phyloP scores from a whole-genome alignment of 2,797 vertebrate species.

The Carcharodon carcharias region DNA sequence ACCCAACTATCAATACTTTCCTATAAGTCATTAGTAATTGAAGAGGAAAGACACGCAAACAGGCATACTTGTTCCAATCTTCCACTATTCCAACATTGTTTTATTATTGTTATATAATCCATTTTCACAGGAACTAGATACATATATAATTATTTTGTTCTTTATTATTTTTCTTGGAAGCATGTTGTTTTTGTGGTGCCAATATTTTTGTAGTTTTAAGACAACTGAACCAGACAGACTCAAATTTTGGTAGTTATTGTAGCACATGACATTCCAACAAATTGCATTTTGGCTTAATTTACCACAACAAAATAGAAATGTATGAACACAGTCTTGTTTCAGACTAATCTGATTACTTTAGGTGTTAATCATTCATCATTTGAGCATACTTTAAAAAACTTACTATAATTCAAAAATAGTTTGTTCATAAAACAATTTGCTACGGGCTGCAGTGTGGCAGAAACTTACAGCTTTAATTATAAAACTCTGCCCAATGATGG shows the following conservation, averaged over 20 bases:
- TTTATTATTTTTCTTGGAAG: neutral
- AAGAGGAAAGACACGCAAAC: neutral
- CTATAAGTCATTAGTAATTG: neutral
- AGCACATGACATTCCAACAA: neutral
- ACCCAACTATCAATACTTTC: neutral
- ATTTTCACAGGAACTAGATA: neutral
- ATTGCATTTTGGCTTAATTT: neutral
- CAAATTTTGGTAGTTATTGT: neutral
- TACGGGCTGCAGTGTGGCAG: neutral
- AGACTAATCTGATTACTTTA: neutral
- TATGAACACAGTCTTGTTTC: neutral
- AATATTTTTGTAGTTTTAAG: neutral
- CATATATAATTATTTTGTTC: neutral
- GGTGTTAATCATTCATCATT: neutral
- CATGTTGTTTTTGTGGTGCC: neutral
- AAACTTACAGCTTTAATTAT: neutral
- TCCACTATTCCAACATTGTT: neutral
- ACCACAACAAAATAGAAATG: neutral
- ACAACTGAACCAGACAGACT: neutral
- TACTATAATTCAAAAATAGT: neutral
- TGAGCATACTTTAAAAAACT: neutral
- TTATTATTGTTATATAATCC: neutral
- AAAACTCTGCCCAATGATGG: neutral
- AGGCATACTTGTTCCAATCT: neutral
- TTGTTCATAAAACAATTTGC: neutral